These are phyloP conservation scores for Sturnira hondurensis DNA, from an alignment of 2,113 vertebrate genomes.

Conservation along the genomic window DNA sequence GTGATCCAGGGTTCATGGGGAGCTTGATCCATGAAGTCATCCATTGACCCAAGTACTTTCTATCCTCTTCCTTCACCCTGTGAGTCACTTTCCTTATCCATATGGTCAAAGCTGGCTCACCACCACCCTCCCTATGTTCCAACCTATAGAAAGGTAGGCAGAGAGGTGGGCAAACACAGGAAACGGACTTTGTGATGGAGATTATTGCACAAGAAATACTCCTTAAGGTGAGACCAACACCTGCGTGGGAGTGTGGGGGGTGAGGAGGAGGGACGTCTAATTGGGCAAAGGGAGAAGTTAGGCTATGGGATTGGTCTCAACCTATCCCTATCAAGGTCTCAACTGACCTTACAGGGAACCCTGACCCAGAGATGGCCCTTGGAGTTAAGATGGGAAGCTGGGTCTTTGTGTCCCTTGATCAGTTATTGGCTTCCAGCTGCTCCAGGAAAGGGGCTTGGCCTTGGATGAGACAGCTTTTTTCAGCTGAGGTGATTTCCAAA, in stretches of 20 bases:
- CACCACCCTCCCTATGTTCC: neutral
- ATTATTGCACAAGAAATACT: neutral
- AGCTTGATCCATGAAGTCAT: neutral
- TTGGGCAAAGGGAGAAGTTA: neutral
- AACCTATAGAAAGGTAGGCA: neutral
- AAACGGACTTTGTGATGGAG: neutral
- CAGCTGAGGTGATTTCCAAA: neutral
- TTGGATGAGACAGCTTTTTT: neutral
- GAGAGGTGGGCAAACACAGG: neutral
- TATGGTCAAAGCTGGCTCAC: neutral
- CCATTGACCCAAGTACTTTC: neutral
- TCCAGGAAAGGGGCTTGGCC: neutral
- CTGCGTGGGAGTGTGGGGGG: neutral
- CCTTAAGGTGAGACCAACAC: neutral
- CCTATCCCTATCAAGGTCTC: neutral
- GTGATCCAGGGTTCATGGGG: neutral
- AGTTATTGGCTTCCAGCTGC: neutral
- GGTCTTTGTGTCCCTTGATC: neutral
- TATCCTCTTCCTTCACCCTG: neutral
- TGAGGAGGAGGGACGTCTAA: neutral
- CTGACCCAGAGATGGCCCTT: neutral
- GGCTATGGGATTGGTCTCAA: neutral
- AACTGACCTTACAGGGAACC: neutral
- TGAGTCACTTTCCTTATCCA: neutral
- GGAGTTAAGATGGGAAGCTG: neutral